phyloP scores from a whole-genome alignment of 1,140 invertebrate genomes.

The Microplitis demolitor region DNA sequence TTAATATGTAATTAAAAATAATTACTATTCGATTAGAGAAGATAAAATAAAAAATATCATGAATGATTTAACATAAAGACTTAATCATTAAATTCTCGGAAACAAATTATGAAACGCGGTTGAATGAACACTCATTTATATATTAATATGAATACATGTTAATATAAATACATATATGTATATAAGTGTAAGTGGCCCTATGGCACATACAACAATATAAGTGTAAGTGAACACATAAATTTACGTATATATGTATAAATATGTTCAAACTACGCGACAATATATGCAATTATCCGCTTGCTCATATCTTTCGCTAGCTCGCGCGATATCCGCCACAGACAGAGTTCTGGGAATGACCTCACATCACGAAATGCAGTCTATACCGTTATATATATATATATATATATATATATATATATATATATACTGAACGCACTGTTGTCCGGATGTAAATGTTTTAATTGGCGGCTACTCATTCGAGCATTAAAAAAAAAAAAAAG shows the following conservation, averaged over 20 bases:
- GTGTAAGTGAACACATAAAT: background rate
- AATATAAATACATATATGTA: background rate
- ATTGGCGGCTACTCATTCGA: slow-evolving; percentile 21
- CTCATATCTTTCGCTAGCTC: slow-evolving; percentile 22
- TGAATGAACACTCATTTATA: slow-evolving; percentile 14
- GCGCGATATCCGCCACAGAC: slow-evolving; percentile 33
- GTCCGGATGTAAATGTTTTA: slow-evolving; percentile 31
- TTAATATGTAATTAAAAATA: background rate
- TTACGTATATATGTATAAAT: background rate
- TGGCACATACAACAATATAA: too few species aligned
- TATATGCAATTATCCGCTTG: background rate
- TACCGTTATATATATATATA: background rate
- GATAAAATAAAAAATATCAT: background rate
- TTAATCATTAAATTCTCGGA: slow-evolving; percentile 4
- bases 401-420: slow-evolving; percentile 6
- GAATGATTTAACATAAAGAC: background rate
- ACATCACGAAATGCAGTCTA: slow-evolving; percentile 35
- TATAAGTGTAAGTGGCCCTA: background rate
- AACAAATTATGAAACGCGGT: slow-evolving; percentile 22
- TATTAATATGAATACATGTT: background rate
- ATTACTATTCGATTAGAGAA: background rate
- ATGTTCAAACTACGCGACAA: background rate
- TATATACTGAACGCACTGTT: background rate
- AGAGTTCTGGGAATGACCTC: slow-evolving; percentile 38
- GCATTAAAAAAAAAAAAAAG: background rate